phyloP scores from a whole-genome alignment of 2,797 vertebrate genomes.

The Megalops cyprinoides region DNA sequence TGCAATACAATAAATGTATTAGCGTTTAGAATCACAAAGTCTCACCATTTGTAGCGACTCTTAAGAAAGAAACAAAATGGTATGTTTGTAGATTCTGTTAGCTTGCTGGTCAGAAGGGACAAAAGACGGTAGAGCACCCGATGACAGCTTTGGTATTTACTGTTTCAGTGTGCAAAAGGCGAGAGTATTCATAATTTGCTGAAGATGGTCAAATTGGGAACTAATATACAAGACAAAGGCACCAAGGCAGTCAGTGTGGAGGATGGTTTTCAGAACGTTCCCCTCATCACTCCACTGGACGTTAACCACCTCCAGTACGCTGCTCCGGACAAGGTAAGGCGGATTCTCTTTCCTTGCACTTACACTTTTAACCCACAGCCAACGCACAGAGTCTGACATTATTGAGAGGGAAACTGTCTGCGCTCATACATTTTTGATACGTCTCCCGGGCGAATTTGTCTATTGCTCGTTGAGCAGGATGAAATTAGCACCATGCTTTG shows the following conservation, averaged over 20 bases:
- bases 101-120: background rate
- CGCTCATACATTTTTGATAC: background rate
- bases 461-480: background rate
- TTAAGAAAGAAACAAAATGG: background rate
- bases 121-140: background rate
- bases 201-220: constrained; percentile 83
- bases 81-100: background rate
- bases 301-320: constrained; percentile 83
- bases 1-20: background rate
- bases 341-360: background rate
- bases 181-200: constrained; percentile 2
- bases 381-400: background rate
- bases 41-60: background rate
- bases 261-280: constrained; percentile 83
- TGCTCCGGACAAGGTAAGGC: constrained; percentile 78
- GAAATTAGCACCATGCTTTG: background rate
- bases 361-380: background rate
- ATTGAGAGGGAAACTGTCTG: background rate
- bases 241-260: constrained; percentile 73
- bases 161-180: constrained; percentile 17
- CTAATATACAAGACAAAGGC: constrained; percentile 79
- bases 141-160: background rate
- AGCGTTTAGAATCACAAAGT: background rate
- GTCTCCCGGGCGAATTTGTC: background rate
- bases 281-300: constrained; percentile 83